phyloP scores from a whole-genome alignment of 2,113 vertebrate species.

The Cavia aperea region DNA sequence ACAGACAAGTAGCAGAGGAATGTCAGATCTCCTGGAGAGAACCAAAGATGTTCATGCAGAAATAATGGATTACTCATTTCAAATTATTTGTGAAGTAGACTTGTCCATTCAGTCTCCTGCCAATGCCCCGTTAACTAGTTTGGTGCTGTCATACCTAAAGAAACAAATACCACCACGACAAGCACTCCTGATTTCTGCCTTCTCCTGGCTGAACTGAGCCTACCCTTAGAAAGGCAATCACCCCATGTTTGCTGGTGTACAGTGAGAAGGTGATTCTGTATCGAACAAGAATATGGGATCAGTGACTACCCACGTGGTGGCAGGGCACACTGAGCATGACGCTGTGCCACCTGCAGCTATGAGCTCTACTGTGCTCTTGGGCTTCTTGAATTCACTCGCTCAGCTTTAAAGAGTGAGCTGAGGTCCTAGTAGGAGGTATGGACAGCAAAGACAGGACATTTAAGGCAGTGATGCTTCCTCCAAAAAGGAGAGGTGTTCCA shows the following conservation, averaged over 20 bases:
- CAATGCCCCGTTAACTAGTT: rapidly evolving
- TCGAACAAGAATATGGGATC: neutral
- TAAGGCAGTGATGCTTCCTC: neutral
- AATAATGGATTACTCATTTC: neutral
- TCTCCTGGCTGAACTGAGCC: neutral
- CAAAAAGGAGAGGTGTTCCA: neutral
- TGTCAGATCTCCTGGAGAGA: neutral
- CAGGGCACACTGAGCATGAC: no score
- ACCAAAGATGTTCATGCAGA: neutral
- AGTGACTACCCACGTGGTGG: neutral
- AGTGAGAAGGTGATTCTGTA: neutral
- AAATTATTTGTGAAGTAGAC: neutral
- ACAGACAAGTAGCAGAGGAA: neutral
- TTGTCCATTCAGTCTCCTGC: neutral
- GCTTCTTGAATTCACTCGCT: no score
- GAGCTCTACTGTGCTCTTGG: neutral
- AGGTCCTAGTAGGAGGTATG: neutral
- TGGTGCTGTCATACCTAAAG: rapidly evolving
- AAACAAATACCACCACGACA: neutral
- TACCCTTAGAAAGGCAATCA: no score
- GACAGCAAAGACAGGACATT: neutral
- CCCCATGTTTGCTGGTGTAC: neutral
- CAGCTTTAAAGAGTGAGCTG: neutral
- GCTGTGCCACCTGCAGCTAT: neutral
- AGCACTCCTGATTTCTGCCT: neutral